Conservation (phyloP, 2,113 vertebrate species). For the Monopterus albus region DNA sequence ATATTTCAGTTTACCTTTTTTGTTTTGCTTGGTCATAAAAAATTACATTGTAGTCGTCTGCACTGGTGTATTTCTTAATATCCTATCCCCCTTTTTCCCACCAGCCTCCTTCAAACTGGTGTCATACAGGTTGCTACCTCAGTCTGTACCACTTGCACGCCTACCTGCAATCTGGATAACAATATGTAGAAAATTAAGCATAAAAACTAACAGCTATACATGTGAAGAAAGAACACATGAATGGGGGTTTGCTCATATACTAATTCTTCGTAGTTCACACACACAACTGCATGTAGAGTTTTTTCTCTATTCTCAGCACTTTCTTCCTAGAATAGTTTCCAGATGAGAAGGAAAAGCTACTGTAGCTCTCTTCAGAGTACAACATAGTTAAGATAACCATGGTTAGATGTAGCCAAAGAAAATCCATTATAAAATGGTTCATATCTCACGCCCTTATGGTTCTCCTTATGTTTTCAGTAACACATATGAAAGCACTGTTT, state of each 20-base stretch:
- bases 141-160: conserved; percentile 21
- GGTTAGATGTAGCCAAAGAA: not conserved
- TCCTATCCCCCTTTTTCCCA: conserved; percentile 6
- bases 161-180: conserved; percentile 6
- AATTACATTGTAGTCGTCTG: conserved; percentile 14
- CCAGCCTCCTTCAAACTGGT: not conserved
- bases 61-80: conserved; percentile 50
- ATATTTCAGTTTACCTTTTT: conserved; percentile 30
- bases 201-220: conserved; percentile 15
- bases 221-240: not conserved
- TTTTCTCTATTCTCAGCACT: not conserved
- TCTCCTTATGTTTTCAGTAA: not conserved
- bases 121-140: conserved; percentile 18
- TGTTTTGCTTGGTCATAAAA: conserved; percentile 28
- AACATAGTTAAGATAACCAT: conserved; percentile 3
- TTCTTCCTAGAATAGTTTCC: not conserved
- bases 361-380: not conserved
- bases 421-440: conserved; percentile 10
- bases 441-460: not conserved
- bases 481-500: conserved; percentile 15
- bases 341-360: not conserved
- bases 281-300: not conserved
- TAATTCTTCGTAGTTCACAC: not conserved
- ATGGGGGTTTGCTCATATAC: not conserved
- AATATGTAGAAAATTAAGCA: conserved; percentile 10